Percentiles rank a stretch among this genome's conserved stretches.
Evolutionary conservation across 1,140 invertebrate genomes (phyloP).

Genomic region (Pseudomyrmex pallidus): DNA sequence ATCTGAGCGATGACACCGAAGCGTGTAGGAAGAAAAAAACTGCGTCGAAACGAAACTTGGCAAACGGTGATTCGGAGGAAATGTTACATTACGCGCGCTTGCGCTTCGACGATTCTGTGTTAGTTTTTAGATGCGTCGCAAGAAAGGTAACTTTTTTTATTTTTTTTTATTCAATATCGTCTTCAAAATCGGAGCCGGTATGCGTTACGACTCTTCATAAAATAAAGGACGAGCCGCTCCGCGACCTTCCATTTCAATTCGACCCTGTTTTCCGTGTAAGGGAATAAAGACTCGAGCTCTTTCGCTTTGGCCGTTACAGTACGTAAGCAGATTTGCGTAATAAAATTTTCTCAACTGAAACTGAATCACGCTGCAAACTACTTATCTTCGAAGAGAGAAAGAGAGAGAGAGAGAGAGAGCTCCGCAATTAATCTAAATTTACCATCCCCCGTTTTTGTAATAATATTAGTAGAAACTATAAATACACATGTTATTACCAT

Average conservation of each 20-base stretch:
- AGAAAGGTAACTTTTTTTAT: too few species aligned
- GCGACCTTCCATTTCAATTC: conserved; percentile 24
- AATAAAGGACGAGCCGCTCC: background rate
- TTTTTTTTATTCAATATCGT: background rate
- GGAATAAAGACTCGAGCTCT: conserved; percentile 26
- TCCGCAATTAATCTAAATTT: conserved; percentile 5
- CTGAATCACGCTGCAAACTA: conserved; percentile 13
- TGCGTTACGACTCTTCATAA: conserved; percentile 17
- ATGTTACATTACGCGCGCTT: background rate
- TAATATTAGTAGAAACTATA: background rate
- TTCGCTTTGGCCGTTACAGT: conserved; percentile 21
- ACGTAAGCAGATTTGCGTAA: conserved; percentile 37
- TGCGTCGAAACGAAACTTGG: background rate
- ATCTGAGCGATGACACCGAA: background rate
- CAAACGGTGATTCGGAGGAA: background rate
- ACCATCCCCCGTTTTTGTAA: background rate
- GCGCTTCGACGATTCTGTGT: background rate
- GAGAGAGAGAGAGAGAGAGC: background rate
- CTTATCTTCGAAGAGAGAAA: background rate
- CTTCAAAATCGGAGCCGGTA: background rate
- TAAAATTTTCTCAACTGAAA: conserved; percentile 17
- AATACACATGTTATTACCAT: background rate
- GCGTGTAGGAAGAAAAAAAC: background rate
- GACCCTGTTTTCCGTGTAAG: conserved; percentile 24
- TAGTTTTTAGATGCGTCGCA: background rate